Base-by-base conservation (phyloP, 1,140 invertebrate species). In the Drosophila simulans region DNA sequence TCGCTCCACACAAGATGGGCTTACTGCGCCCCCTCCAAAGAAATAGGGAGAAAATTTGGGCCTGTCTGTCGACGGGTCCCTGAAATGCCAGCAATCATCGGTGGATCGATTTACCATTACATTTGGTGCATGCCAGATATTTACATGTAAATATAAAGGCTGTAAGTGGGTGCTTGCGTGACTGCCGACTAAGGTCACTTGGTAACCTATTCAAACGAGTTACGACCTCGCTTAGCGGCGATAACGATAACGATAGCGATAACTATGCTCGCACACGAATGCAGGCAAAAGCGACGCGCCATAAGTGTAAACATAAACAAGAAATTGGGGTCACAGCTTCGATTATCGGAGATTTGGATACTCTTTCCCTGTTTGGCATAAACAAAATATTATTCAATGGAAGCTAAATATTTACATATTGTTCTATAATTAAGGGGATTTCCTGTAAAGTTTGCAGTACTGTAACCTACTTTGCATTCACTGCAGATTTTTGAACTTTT, bases 261-360 rank as follows among this genome's bases (percentile, higher is more conserved):
- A 49, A 82, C 40, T 64, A 74, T 49, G 49, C 66, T 69, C 75
- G 52, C 63, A 42, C 81, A 86, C 66, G 78, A 54, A 74, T 42
- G n/a, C 53, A 76, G 49, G 43, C 54, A 40, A 72, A 59, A 31
- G 39, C 39, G 39, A 56, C 43, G 39, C 64, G 43, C 55, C 62
- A 46, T 55, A 57, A 20, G 43, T 27, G n/a, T 57, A 51, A 40
- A 72, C 40, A 52, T 43, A 54, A 39, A 25, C 62, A 39, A 25
- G 35, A 77, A 64, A 22, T 34, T 20, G 34, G n/a, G 45, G 17
- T 42, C 27, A 53, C 20, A 35, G 42, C 40, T 34, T n/a, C 27
- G 17, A 12, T 5, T 27, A 57, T 57, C 40, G 40, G 22, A 25
- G 10, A 11, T 55, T 3, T 12, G 2, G 8, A 40, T 55, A 25